These are phyloP conservation scores for Trissolcus brochymenae DNA, from an alignment of 2,888 invertebrate genomes.

Conservation along the genomic window DNA sequence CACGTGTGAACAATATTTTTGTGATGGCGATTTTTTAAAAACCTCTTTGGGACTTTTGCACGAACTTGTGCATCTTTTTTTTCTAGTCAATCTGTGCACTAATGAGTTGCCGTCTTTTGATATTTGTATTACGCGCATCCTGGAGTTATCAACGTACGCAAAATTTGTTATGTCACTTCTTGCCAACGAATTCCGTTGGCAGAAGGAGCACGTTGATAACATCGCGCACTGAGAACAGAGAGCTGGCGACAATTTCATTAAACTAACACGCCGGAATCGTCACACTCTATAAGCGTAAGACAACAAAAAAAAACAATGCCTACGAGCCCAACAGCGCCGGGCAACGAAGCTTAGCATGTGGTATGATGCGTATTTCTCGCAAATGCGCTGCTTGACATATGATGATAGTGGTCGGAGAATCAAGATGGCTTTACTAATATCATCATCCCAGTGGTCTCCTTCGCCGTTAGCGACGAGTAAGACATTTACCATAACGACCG, in stretches of 20 bases:
- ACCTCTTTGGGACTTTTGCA: too few relatives aligned
- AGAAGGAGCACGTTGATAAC: neutral
- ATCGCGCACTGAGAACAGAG: slow-evolving; percentile 20
- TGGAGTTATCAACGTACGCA: too few relatives aligned
- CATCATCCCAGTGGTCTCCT: slow-evolving; percentile 74
- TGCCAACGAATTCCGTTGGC: neutral
- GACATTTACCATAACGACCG: slow-evolving; percentile 73
- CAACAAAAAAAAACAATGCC: slow-evolving; percentile 67
- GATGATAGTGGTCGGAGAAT: slow-evolving; percentile 73
- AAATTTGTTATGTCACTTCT: too few relatives aligned
- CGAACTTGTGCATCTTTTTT: too few relatives aligned
- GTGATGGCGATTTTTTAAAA: too few relatives aligned
- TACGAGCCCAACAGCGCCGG: slow-evolving; percentile 29
- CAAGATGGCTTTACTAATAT: slow-evolving; percentile 75
- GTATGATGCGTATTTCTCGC: slow-evolving; percentile 64
- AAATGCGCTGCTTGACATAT: slow-evolving; percentile 72
- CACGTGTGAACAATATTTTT: too few relatives aligned
- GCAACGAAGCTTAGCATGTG: slow-evolving; percentile 43
- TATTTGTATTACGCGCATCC: too few relatives aligned
- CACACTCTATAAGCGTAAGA: slow-evolving; percentile 67
- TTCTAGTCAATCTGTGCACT: too few relatives aligned
- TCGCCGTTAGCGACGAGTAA: slow-evolving; percentile 68
- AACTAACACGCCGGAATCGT: slow-evolving; percentile 66
- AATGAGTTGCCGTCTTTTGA: too few relatives aligned
- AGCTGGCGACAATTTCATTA: slow-evolving; percentile 70